Evolutionary conservation across 2,113 vertebrate species (phyloP).

Genomic region (Bubo blakistoni): DNA sequence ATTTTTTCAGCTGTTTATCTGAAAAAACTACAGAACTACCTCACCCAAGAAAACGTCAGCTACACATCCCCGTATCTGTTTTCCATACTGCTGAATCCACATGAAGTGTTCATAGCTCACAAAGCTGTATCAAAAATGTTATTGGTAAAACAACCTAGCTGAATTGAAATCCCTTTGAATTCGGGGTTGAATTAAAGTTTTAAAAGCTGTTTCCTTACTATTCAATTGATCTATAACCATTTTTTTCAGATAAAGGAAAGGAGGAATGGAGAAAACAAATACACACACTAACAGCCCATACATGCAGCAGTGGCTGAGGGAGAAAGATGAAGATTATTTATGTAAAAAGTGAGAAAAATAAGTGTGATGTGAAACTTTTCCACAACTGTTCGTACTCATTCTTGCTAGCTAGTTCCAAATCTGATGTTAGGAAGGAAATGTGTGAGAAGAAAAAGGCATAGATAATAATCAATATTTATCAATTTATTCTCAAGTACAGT

Average conservation of each 20-base stretch:
- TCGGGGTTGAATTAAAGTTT: neutral
- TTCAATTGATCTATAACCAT: neutral
- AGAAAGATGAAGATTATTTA: neutral
- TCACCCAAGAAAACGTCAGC: neutral
- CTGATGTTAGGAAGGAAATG: neutral
- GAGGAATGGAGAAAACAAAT: neutral
- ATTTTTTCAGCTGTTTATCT: neutral
- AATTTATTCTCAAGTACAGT: neutral
- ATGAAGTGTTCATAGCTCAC: neutral
- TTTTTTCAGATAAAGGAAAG: neutral
- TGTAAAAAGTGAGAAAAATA: neutral
- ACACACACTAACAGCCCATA: neutral
- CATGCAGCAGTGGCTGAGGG: neutral
- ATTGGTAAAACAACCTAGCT: neutral
- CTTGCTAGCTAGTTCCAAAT: neutral
- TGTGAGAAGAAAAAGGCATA: neutral
- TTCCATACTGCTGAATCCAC: neutral
- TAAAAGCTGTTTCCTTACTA: neutral
- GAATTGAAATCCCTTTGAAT: neutral
- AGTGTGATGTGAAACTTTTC: neutral
- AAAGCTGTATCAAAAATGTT: neutral
- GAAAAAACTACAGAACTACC: neutral
- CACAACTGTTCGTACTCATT: neutral
- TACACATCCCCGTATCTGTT: fast-evolving
- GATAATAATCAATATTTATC: neutral